Conservation (phyloP, 2,888 invertebrate genomes). For the Leptopilina drosophilae region DNA sequence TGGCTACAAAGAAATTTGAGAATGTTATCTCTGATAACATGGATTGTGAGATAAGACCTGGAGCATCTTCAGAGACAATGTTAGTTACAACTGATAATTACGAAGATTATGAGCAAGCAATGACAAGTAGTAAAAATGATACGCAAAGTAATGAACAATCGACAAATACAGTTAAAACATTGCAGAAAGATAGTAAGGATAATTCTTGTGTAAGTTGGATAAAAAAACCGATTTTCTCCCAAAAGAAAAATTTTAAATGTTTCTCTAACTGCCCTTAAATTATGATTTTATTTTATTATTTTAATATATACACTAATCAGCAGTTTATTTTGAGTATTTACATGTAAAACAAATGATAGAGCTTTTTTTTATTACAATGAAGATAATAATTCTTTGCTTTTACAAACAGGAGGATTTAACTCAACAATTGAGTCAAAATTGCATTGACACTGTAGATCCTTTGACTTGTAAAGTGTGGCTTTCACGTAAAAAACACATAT, state of each 20-base stretch:
- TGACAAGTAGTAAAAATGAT: conserved; percentile 82
- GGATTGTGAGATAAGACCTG: conserved; percentile 79
- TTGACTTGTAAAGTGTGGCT: conserved; percentile 86
- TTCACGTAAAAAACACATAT: conserved; percentile 92
- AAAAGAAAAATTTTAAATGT: no score
- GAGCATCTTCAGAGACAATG: conserved; percentile 82
- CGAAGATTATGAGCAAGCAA: conserved; percentile 83
- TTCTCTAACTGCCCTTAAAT: no score
- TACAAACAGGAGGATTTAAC: conserved; percentile 71
- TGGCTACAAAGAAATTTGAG: conserved; percentile 66
- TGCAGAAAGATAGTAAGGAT: conserved; percentile 79
- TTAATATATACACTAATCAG: no score
- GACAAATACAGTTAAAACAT: conserved; percentile 80
- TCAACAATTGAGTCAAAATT: conserved; percentile 69
- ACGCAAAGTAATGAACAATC: conserved; percentile 78
- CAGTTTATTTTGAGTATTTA: no score
- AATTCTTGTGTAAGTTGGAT: conserved; percentile 59
- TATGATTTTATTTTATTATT: no score
- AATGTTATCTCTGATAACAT: conserved; percentile 67
- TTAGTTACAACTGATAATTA: conserved; percentile 85
- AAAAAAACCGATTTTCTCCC: background rate
- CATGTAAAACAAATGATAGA: no score
- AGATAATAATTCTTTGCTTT: background rate
- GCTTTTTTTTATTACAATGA: no score
- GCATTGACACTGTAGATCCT: conserved; percentile 80